phyloP scores from a whole-genome alignment of 2,888 invertebrate genomes.

The Eucera pruinosa region DNA sequence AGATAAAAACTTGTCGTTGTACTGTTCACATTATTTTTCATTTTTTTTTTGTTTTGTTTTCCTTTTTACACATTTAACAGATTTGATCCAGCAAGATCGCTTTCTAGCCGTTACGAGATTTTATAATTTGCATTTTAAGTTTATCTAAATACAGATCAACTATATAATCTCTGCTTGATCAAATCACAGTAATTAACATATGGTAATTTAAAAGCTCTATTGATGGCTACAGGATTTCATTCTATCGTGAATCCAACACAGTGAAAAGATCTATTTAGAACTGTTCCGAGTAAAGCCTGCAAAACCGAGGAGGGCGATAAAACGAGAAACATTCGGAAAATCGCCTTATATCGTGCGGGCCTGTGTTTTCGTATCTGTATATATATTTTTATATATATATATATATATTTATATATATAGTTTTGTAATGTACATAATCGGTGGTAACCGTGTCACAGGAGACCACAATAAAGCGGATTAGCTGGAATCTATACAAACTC shows the following conservation, averaged over 20 bases:
- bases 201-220: slow-evolving; percentile 36
- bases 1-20: slow-evolving; percentile 74
- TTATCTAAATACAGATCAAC: slow-evolving; percentile 26
- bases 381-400: slow-evolving; percentile 33
- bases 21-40: slow-evolving; percentile 64
- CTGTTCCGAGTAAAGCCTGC: slow-evolving; percentile 44
- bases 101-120: slow-evolving; percentile 22
- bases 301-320: slow-evolving; percentile 34
- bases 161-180: slow-evolving; percentile 44
- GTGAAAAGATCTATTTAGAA: slow-evolving; percentile 39
- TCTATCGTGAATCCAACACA: slow-evolving; percentile 43
- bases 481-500: slow-evolving; percentile 51
- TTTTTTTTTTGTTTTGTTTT: no score
- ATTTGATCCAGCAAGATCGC: slow-evolving; percentile 62
- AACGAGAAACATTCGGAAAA: slow-evolving; percentile 49
- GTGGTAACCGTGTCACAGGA: slow-evolving; percentile 59
- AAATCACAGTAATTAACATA: slow-evolving; percentile 52
- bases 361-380: slow-evolving; percentile 31
- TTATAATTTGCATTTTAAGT: slow-evolving; percentile 29
- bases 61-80: slow-evolving; percentile 52
- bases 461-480: slow-evolving; percentile 55
- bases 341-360: slow-evolving; percentile 65
- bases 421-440: slow-evolving; percentile 51
- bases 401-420: slow-evolving; percentile 38
- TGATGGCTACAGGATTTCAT: slow-evolving; percentile 32